Base-by-base conservation (phyloP, 2,113 vertebrate species). In the Choloepus hoffmanni region DNA sequence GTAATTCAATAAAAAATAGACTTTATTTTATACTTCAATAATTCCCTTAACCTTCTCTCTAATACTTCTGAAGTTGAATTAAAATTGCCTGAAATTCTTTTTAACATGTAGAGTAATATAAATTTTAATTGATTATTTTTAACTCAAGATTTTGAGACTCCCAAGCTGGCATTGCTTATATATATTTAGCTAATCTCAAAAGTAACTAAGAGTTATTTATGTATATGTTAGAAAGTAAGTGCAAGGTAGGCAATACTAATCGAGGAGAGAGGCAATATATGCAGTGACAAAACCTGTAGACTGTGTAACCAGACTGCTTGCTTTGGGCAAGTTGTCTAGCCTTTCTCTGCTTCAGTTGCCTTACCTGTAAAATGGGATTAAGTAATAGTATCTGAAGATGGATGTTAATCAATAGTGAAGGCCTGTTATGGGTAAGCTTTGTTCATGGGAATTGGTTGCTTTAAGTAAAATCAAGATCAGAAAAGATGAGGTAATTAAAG, bases 81-180 rank as follows among this genome's bases (percentile, higher is more conserved):
- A 68, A 6, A 88, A 45, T 28, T 74, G 8, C 33, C 33, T 50
- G 28, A 76, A 63, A 70, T 76, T 76, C 67, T 85, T 86, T 85
- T 53, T 79, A 79, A 94, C 92, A 67, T 68, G 14, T 48, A 84
- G 3, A 70, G 19, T 86, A 85, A 24, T 50, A 12, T 58, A 72
- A 89, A 86, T 82, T 82, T 4, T 33, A 85, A 85, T 85, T 21
- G 4, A 55, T 53, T 43, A 36, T 81, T 83, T 90, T 50, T 55
- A 70, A 55, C 26, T 94, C 81, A 85, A 89, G 84, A 81, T 7
- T 81, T 68, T 74, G 15, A 85, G 60, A 92, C 85, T 79, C 48
- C 28, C 5, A 91, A 91, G 23, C 24, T 85, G 7, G 23, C 28
- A 24, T 85, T 94, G 30, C 36, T 84, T 85, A 43, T 24, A 24